Evolutionary conservation across 2,888 invertebrate genomes (phyloP).

Genomic region (Rotaria sp.): DNA sequence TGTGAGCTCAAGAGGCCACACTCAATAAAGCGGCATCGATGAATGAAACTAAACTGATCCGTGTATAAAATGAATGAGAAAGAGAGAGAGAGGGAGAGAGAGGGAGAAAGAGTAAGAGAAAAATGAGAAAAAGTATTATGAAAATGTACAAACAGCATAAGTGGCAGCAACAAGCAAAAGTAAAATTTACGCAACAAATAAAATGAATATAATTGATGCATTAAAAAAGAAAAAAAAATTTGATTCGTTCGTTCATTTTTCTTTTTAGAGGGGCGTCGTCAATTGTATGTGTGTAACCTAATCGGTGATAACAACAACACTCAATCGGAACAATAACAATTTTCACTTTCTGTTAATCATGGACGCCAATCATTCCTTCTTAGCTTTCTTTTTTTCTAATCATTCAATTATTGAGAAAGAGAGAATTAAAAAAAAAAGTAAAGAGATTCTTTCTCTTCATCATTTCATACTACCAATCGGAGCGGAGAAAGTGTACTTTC

Average conservation of each 20-base stretch:
- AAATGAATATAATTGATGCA: neutral
- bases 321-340: neutral
- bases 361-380: neutral
- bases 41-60: conserved; percentile 24
- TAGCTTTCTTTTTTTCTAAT: neutral
- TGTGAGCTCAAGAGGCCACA: conserved; percentile 12
- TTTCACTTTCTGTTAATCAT: neutral
- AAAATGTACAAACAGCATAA: conserved; percentile 7
- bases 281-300: neutral
- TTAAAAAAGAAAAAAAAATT: neutral
- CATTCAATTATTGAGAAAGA: neutral
- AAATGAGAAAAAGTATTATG: neutral
- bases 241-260: neutral
- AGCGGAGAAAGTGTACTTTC: conserved; percentile 4
- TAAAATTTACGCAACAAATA: neutral
- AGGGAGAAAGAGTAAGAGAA: neutral
- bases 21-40: conserved; percentile 14
- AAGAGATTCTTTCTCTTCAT: neutral
- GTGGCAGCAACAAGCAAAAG: neutral
- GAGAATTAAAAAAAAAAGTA: neutral
- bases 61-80: neutral
- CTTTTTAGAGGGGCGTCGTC: neutral
- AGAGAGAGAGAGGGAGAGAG: neutral
- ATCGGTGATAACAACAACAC: conserved; percentile 8
- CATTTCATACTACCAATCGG: conserved; percentile 4